Conservation (phyloP, 2,797 vertebrate species). For the Petrocephalus schoutedeni region DNA sequence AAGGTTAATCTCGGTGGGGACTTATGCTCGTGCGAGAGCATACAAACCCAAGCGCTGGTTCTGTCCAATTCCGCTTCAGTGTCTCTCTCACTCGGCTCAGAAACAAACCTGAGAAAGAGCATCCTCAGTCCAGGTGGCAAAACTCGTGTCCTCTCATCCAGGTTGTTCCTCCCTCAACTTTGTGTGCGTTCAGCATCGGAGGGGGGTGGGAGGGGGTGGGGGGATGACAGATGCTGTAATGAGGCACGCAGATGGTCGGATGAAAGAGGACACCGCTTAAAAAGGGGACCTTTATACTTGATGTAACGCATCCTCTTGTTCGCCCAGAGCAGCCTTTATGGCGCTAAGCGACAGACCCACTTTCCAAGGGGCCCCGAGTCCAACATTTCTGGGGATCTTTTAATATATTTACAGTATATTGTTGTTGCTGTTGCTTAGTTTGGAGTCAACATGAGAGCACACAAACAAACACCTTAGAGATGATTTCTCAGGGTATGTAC, state of each 20-base stretch:
- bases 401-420: neutral
- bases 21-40: neutral
- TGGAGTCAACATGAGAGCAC: neutral
- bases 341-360: neutral
- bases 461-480: neutral
- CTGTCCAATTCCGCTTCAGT: neutral
- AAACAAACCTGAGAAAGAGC: neutral
- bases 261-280: constrained; percentile 17
- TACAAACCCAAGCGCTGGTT: neutral
- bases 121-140: neutral
- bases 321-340: neutral
- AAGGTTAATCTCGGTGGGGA: neutral
- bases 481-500: neutral
- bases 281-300: neutral
- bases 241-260: constrained; percentile 18
- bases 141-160: neutral
- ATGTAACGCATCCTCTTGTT: neutral
- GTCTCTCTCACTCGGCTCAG: neutral
- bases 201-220: no score
- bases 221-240: neutral
- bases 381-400: neutral
- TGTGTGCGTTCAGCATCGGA: neutral
- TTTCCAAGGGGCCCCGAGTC: neutral
- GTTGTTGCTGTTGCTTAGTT: neutral
- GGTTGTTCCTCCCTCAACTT: neutral